These are phyloP conservation scores for Microcebus griseorufus DNA, from an alignment of 2,113 vertebrate genomes.

Conservation along the genomic window DNA sequence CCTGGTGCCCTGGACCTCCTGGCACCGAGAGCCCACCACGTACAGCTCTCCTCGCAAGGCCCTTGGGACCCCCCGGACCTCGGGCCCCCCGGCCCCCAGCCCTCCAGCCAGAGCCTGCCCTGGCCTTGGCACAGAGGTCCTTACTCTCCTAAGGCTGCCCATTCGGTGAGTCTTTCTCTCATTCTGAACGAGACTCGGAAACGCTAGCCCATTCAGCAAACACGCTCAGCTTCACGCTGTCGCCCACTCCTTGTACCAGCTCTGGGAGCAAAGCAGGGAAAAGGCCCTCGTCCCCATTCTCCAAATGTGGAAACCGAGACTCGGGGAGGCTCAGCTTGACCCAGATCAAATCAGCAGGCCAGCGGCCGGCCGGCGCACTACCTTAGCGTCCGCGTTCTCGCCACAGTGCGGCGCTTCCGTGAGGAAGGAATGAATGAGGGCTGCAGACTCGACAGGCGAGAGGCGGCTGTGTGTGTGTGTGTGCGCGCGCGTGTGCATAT, in stretches of 20 bases:
- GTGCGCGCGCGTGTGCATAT: no score
- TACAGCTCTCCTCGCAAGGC: not conserved
- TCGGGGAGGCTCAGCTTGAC: not conserved
- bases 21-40: not conserved
- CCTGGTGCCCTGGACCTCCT: not conserved
- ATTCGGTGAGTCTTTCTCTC: rapidly evolving
- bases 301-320: not conserved
- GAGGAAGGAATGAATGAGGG: not conserved
- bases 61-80: no score
- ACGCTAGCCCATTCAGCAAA: rapidly evolving
- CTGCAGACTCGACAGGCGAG: not conserved
- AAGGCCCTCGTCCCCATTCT: not conserved
- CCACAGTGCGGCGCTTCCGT: rapidly evolving
- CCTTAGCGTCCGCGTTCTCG: not conserved
- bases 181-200: not conserved
- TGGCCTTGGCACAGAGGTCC: not conserved
- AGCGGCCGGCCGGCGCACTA: rapidly evolving
- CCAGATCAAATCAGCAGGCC: not conserved
- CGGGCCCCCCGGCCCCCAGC: not conserved
- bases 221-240: not conserved
- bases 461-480: not conserved
- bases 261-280: not conserved
- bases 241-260: rapidly evolving
- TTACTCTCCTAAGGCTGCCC: no score
- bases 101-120: not conserved